Evolutionary conservation across 2,113 vertebrate genomes (phyloP).

Genomic region (Coryphaenoides rupestris): DNA sequence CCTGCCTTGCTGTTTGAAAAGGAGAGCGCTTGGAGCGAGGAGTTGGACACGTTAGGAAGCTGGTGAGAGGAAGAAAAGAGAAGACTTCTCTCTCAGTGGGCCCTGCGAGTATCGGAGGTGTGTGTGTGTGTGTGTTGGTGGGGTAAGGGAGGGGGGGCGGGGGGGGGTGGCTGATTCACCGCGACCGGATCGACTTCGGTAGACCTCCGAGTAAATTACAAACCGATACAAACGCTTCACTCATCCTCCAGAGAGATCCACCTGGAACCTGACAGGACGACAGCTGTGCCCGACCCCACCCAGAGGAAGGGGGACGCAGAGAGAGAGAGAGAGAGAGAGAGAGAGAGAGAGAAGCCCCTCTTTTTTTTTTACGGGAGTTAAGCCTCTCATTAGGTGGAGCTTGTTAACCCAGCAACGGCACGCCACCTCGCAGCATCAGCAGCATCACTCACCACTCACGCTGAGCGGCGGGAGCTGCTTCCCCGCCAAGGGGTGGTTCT

Average conservation of each 20-base stretch:
- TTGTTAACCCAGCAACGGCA: background rate
- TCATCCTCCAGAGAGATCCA: slow-evolving; percentile 15
- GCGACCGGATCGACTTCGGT: background rate
- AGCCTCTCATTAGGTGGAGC: slow-evolving; percentile 1
- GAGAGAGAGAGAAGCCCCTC: too few species aligned
- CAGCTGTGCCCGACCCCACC: slow-evolving; percentile 19
- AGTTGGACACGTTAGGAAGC: background rate
- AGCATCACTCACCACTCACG: background rate
- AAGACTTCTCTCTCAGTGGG: background rate
- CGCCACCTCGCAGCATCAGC: background rate
- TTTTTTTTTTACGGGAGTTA: background rate
- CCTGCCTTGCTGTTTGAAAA: too few species aligned
- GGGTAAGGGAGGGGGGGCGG: slow-evolving; percentile 20
- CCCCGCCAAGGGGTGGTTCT: too few species aligned
- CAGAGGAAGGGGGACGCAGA: too few species aligned
- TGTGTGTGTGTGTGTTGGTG: background rate
- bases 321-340: too few species aligned
- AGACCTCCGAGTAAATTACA: slow-evolving; percentile 18
- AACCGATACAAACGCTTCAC: background rate
- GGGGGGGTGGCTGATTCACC: too few species aligned
- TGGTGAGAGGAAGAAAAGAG: background rate
- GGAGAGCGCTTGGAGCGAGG: too few species aligned
- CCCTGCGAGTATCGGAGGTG: slow-evolving; percentile 4
- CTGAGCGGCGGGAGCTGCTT: too few species aligned
- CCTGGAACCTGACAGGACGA: slow-evolving; percentile 41